These are phyloP conservation scores for Lynx canadensis DNA, from an alignment of 2,113 vertebrate genomes.

Conservation along the genomic window DNA sequence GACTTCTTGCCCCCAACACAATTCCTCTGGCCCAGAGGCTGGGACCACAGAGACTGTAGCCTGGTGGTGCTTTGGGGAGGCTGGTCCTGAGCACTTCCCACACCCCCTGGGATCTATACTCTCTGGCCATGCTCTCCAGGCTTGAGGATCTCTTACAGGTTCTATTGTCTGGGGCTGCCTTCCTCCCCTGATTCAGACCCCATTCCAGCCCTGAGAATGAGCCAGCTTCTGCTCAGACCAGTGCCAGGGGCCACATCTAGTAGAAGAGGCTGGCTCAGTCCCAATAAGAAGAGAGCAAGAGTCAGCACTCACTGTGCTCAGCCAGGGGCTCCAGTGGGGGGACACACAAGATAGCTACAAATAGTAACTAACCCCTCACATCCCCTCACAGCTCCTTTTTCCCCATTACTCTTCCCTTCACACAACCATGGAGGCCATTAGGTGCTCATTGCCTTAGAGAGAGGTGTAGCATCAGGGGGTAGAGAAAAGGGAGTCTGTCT, in stretches of 20 bases:
- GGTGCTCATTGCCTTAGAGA: background rate
- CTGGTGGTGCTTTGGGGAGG: background rate
- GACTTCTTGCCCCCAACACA: background rate
- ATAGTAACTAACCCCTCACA: background rate
- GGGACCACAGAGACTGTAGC: rapidly evolving
- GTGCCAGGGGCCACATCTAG: background rate
- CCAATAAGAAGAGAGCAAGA: background rate
- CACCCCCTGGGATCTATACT: background rate
- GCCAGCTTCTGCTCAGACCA: background rate
- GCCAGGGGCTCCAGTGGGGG: no score
- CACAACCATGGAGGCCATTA: background rate
- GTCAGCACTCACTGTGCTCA: background rate
- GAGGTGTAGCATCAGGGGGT: background rate
- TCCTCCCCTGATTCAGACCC: background rate
- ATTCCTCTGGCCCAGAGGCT: background rate
- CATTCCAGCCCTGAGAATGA: background rate
- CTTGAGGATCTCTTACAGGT: background rate
- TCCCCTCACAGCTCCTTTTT: background rate
- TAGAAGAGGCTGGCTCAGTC: background rate
- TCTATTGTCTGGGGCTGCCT: background rate
- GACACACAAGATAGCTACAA: background rate
- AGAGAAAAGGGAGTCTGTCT: background rate
- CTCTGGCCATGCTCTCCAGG: background rate
- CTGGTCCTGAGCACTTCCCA: background rate
- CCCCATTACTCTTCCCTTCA: background rate